Percentiles rank a stretch among this genome's conserved stretches.
These are phyloP conservation scores for Actinernus sp. DNA, from an alignment of 92 coral and sea anemone species.

Conservation along the genomic window DNA sequence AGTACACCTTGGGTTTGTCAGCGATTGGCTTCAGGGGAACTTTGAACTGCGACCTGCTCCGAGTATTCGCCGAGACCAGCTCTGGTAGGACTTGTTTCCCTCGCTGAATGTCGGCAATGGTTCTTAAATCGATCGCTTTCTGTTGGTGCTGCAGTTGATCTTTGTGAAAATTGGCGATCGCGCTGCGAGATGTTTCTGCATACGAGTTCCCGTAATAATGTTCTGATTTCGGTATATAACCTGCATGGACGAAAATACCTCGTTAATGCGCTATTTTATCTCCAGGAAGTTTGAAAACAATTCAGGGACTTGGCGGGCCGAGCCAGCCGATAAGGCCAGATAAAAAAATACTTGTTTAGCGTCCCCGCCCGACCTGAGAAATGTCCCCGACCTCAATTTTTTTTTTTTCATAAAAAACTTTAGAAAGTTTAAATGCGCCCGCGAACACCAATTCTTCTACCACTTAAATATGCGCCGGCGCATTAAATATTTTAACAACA, in stretches of 20 bases:
- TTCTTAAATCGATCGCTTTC: conserved; percentile 80
- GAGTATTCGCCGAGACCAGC: conserved; percentile 63
- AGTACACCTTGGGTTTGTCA: conserved; percentile 75
- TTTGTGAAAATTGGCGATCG: conserved; percentile 87
- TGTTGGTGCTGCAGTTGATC: conserved; percentile 77
- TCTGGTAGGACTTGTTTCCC: conserved; percentile 80
- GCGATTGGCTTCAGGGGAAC: conserved; percentile 80
- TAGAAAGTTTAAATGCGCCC: too few relatives aligned
- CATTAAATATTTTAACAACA: too few relatives aligned
- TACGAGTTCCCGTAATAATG: conserved; percentile 93
- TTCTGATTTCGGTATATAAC: conserved; percentile 95
- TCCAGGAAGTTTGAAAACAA: too few relatives aligned
- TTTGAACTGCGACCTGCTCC: conserved; percentile 65
- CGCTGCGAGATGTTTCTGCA: conserved; percentile 94
- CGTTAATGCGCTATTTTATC: too few relatives aligned
- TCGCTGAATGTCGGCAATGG: conserved; percentile 79
- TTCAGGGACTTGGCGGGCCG: too few relatives aligned
- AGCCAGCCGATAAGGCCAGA: too few relatives aligned
- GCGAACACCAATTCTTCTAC: too few relatives aligned
- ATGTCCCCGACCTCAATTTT: too few relatives aligned
- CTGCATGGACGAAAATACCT: conserved; percentile 40
- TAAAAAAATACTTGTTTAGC: too few relatives aligned
- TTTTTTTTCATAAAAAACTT: too few relatives aligned
- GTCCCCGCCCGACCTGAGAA: too few relatives aligned
- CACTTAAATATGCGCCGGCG: too few relatives aligned